Evolutionary conservation across 2,888 invertebrate species (phyloP), one percentile per base, ranked within the genome.

Genomic region (Eurytoma adleriae): DNA sequence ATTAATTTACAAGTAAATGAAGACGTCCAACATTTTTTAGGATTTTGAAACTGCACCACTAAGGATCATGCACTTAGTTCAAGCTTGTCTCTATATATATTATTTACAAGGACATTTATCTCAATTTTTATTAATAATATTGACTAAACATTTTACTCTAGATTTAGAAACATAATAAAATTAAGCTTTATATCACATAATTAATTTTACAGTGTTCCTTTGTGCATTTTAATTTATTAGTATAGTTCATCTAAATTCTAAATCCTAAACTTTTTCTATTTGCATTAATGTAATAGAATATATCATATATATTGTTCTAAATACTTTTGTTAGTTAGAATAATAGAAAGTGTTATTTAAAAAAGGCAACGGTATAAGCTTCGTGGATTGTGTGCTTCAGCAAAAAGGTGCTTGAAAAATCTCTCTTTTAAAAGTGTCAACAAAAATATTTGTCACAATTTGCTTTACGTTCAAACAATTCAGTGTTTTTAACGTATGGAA

Each of bases 371-470:
- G 48, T 18, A 13, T 40, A 81, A 78, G 81, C 81, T 70, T 80
- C 59, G 64, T 64, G 64, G 24, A 10, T 70, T 54, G 73, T 74
- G 78, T 62, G 78, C 75, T 71, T 30, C 57, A 68, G 68, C 67
- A 40, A 79, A 40, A 82, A 79, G 72, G 81, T 82, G 81, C 81
- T 82, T 66, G 79, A 76, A 69, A 62, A 77, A 72, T 66, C 61
- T 67, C 18, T 20, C 20, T 40, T 18, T 2, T 14, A 3, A 16
- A 57, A 40, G 48, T 5, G 48, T 14, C 57, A 69, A 24, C 72
- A 40, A 40, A 40, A 7, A 40, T 40, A 40, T 30, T 52, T 72
- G 7, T 68, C 69, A 7, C n/a, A 77, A 59, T 48, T 64, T 40
- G n/a, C 52, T 30, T 57, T 56, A 56, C 5, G 54, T 54, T 40